A percentile compares a stretch with the other conserved stretches of the same genome.
phyloP scores from a whole-genome alignment of 2,797 vertebrate genomes.

The Lepus townsendii region DNA sequence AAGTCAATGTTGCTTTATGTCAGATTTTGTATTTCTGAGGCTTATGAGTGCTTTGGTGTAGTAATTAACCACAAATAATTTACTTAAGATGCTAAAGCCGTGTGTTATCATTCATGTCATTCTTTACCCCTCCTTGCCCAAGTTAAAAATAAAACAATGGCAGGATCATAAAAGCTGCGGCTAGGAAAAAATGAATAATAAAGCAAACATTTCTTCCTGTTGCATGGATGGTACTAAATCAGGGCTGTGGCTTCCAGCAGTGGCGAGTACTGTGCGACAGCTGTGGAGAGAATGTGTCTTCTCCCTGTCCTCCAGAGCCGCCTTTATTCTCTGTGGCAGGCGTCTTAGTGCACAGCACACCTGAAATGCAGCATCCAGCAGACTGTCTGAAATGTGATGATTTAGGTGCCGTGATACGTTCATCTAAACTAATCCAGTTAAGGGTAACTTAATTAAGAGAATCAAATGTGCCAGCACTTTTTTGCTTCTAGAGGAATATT shows the following conservation, averaged over 20 bases:
- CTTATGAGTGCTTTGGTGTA: conserved; percentile 20
- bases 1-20: conserved; percentile 52
- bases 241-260: background rate
- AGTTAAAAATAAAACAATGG: conserved; percentile 72
- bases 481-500: conserved; percentile 65
- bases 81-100: conserved; percentile 40
- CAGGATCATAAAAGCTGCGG: conserved; percentile 47
- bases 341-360: background rate
- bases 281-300: background rate
- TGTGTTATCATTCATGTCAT: conserved; percentile 5
- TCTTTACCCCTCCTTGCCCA: background rate
- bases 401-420: conserved; percentile 45
- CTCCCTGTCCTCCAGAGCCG: background rate
- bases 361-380: background rate
- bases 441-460: conserved; percentile 75
- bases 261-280: background rate
- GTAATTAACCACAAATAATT: conserved; percentile 69
- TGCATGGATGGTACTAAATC: conserved; percentile 23
- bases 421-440: conserved; percentile 67
- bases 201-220: conserved; percentile 51
- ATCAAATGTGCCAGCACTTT: conserved; percentile 61
- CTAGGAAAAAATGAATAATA: conserved; percentile 61
- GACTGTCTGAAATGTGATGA: conserved; percentile 45
- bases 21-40: conserved; percentile 58
- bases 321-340: background rate